phyloP scores from a whole-genome alignment of 2,797 vertebrate genomes.

The Cuculus canorus region DNA sequence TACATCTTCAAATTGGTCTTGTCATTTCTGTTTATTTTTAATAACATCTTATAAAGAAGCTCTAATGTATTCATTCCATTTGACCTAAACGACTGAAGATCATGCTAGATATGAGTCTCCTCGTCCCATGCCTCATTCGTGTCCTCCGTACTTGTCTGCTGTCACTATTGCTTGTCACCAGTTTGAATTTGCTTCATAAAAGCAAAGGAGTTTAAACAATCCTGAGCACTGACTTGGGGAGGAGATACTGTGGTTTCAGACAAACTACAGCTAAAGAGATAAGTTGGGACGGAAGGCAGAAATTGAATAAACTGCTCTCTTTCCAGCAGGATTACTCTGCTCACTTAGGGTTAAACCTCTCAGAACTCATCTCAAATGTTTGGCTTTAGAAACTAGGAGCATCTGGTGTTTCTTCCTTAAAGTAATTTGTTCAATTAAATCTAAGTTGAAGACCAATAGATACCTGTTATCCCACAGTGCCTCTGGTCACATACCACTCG shows the following conservation, averaged over 20 bases:
- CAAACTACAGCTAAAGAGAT: neutral
- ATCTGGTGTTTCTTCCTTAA: neutral
- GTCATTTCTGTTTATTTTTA: neutral
- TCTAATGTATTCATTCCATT: neutral
- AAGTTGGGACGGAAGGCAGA: neutral
- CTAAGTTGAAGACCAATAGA: neutral
- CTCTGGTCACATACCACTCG: neutral
- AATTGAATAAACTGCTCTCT: neutral
- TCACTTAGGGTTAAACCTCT: neutral
- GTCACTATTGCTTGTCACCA: neutral
- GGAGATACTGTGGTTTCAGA: neutral
- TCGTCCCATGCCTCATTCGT: fast-evolving
- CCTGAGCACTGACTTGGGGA: neutral
- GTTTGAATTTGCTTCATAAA: neutral
- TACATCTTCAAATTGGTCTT: neutral
- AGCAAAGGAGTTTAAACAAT: neutral
- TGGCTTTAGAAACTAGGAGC: neutral
- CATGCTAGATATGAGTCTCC: neutral
- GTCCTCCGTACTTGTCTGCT: neutral
- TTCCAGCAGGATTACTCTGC: neutral
- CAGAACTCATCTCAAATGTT: neutral
- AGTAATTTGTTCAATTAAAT: neutral
- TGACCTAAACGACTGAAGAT: neutral
- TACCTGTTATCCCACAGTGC: neutral
- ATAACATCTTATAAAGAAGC: neutral